Conservation (phyloP, 1,140 invertebrate species). For the Eulimnadia texana region DNA sequence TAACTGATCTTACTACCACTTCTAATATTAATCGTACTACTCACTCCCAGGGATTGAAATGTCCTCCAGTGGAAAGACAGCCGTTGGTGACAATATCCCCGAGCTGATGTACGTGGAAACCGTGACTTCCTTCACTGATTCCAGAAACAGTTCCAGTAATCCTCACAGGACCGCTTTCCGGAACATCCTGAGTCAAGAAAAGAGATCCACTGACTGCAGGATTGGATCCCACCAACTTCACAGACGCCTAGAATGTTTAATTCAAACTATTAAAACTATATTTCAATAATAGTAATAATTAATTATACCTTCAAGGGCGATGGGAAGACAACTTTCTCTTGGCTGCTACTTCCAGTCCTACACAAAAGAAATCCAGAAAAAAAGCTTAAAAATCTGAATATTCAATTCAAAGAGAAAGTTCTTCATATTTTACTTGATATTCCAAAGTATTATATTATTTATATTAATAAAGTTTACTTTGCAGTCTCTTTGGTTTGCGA, state of each 20-base stretch:
- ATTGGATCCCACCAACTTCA: neutral
- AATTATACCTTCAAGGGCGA: too few relatives aligned
- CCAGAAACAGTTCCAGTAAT: slow-evolving; percentile 41
- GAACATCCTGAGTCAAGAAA: neutral
- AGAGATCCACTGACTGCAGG: neutral
- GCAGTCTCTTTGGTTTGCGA: neutral
- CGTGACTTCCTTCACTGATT: slow-evolving; percentile 44
- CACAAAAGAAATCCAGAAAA: too few relatives aligned
- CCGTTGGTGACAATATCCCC: slow-evolving; percentile 29
- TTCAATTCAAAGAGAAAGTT: neutral
- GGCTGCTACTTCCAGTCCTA: neutral
- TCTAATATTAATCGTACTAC: too few relatives aligned
- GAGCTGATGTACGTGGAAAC: slow-evolving; percentile 57
- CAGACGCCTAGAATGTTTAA: neutral
- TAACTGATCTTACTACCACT: too few relatives aligned
- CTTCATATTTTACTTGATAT: too few relatives aligned
- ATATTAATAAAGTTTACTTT: neutral
- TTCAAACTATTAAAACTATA: too few relatives aligned
- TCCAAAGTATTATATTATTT: too few relatives aligned
- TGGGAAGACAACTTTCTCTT: neutral
- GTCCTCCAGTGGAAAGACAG: slow-evolving; percentile 29
- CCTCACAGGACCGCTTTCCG: slow-evolving; percentile 31
- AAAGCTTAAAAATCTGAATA: too few relatives aligned
- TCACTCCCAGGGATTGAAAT: slow-evolving; percentile 32
- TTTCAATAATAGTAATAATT: too few relatives aligned